Conservation (phyloP, 2,888 invertebrate species). For the Bibio marci region DNA sequence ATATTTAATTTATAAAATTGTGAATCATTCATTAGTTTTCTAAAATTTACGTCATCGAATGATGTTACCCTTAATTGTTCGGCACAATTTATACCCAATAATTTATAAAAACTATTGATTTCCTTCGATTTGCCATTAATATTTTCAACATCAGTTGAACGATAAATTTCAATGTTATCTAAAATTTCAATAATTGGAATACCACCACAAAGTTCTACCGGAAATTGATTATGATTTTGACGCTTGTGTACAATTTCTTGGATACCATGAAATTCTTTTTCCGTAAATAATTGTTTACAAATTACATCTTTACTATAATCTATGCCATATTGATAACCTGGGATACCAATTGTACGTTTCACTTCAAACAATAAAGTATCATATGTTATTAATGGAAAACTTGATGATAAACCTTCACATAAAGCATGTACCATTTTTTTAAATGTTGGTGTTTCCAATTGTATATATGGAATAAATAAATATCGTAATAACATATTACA, state of each 20-base stretch:
- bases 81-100: too few species aligned
- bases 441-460: constrained; percentile 10
- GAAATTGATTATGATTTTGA: too few species aligned
- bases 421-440: constrained; percentile 9
- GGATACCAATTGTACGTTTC: constrained; percentile 8
- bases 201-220: too few species aligned
- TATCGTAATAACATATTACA: constrained; percentile 10
- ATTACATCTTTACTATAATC: constrained; percentile 6
- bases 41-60: too few species aligned
- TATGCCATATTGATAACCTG: constrained; percentile 11
- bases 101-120: too few species aligned
- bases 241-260: too few species aligned
- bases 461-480: constrained; percentile 9
- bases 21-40: constrained; percentile 5
- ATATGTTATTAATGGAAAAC: constrained; percentile 8
- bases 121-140: too few species aligned
- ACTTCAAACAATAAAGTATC: constrained; percentile 9
- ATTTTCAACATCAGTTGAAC: too few species aligned
- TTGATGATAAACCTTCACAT: constrained; percentile 8
- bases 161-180: too few species aligned
- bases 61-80: too few species aligned
- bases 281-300: constrained; percentile 8
- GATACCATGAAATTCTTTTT: constrained; percentile 3
- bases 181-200: too few species aligned
- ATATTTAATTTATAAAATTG: constrained; percentile 7